Evolutionary conservation across 2,113 vertebrate genomes (phyloP), one percentile per base, ranked within the genome.

Genomic region (Carassius auratus): DNA sequence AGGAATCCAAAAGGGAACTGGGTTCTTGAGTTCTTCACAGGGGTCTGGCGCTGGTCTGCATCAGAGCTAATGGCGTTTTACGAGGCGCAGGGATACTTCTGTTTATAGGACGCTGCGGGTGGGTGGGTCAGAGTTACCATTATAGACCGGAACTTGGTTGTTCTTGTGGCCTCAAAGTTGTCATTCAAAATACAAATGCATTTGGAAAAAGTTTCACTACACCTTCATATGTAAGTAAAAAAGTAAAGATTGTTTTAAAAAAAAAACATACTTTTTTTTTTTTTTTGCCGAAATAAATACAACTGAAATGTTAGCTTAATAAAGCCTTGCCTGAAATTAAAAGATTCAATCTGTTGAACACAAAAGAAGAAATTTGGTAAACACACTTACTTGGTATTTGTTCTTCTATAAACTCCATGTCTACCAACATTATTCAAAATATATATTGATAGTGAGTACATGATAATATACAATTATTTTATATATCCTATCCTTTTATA

Each of bases 21-120:
- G 2, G 86, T 73, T 78, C 84, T 86, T 79, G 50, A 75, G 64
- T 83, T 88, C 86, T 85, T 86, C 64, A 83, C 85, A 89, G 85
- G 88, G 85, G 85, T 88, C 83, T 86, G 85, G 82, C 81, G 76
- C 86, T 89, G 68, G 87, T 66, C 55, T 48, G 84, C 78, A 78
- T 73, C 66, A 73, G 73, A 87, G 81, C 81, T 84, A 78, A 86
- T 59, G 81, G 79, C 74, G 75, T 87, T 86, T 86, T 88, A 84
- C 48, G 73, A 83, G 82, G 30, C 26, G 57, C 73, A 88, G 77
- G 73, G 85, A 85, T 69, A 86, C 84, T 82, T 89, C 73, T 89
- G 88, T 88, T 89, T 87, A 86, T 69, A 42, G 74, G 81, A 86
- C 85, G 68, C 84, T 42, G 88, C 42, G 8, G 42, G 42, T 48